Evolutionary conservation across 2,113 vertebrate species (phyloP).

Genomic region (Geococcyx californianus): DNA sequence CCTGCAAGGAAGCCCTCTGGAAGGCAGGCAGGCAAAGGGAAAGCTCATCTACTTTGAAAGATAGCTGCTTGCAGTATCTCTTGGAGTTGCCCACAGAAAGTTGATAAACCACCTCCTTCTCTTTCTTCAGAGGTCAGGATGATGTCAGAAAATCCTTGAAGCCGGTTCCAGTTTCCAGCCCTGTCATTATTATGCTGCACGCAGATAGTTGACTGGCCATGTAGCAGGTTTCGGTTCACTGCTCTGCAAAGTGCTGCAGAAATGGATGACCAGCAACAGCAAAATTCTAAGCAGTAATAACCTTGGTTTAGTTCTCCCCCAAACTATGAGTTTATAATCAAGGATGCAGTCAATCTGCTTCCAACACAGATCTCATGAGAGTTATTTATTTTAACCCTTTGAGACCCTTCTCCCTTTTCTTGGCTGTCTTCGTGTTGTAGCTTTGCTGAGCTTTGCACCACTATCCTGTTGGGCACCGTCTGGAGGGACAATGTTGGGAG

Average conservation of each 20-base stretch:
- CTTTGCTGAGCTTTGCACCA: background rate
- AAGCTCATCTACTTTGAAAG: background rate
- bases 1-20: background rate
- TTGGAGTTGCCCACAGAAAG: background rate
- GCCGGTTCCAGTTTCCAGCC: background rate
- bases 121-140: background rate
- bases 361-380: background rate
- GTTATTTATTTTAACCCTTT: background rate
- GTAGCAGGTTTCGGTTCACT: background rate
- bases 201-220: background rate
- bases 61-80: background rate
- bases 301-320: background rate
- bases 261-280: background rate
- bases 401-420: background rate
- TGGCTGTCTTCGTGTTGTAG: background rate
- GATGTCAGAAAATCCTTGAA: slow-evolving; percentile 12
- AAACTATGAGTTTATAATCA: background rate
- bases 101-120: background rate
- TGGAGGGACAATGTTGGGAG: background rate
- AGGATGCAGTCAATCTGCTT: background rate
- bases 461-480: background rate
- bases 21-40: background rate
- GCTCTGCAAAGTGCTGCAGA: background rate
- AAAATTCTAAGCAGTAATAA: slow-evolving; percentile 14
- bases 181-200: background rate